Evolutionary conservation across 1,140 invertebrate species (phyloP), one percentile per base, ranked within the genome.

Genomic region (Drosophila guanche): DNA sequence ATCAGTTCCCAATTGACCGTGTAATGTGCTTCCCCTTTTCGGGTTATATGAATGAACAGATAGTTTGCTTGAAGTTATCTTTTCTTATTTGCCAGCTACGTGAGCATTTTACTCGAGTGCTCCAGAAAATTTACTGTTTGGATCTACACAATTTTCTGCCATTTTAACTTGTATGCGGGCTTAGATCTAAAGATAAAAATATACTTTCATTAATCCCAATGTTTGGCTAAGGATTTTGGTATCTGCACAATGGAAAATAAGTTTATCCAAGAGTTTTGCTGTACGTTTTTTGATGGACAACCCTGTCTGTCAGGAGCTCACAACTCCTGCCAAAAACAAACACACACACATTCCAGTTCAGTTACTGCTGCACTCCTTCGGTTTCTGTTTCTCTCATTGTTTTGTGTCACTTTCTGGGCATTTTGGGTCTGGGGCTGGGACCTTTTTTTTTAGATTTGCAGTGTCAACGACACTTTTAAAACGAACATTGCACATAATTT

Each of bases 1-100:
- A 76, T 76, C 73, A 76, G 73, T 76, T 67, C 48, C 47, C 73
- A 76, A 76, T 76, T 76, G 73, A 59, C 73, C 63, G 45, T 76
- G 72, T 76, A 76, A 76, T 76, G 65, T 53, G 72, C 48, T 16
- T 55, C 43, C 54, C 60, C 45, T 65, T 73, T 43, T 61, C 14
- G 23, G 33, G 52, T 37, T 40, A 55, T 61, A 62, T 52, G 25
- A 6, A 6, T 27, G 25, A 5, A 8, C 29, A 33, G 50, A 20
- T 73, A 73, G 70, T 73, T 63, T 62, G 5, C 68, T 41, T 27
- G 23, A 27, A 41, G 53, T 47, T 51, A 20, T 55, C 45, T 41
- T 22, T 54, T 40, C 57, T 50, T 61, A 45, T 56, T 61, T 50
- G 37, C 25, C 41, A 10, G 51, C 51, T 66, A 75, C 72, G 72